Base-by-base conservation (phyloP, 2,797 vertebrate species). In the Eulemur albifrons region DNA sequence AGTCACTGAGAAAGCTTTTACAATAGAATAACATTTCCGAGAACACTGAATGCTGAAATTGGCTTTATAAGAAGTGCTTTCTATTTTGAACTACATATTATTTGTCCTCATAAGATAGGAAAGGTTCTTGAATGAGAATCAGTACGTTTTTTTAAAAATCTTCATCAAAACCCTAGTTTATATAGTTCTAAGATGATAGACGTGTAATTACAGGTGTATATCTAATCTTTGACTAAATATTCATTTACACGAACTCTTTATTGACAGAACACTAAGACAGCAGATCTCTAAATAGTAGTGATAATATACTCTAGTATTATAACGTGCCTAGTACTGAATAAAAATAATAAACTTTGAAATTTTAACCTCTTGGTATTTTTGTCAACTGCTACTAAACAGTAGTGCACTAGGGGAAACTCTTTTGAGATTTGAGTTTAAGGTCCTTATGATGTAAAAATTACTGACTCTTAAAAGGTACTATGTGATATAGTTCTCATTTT, bases 281-380 rank as follows among this genome's bases (percentile, higher is more conserved):
- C 5, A 86, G 7, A 32, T 72, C 50, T 89, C 83, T 52, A 77
- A 91, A 54, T 0, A 75, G 35, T 21, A 73, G 5, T 69, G 48
- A 65, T 54, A 77, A 83, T 80, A 82, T 30, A 89, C 2, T 80
- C 9, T 4, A 92, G 6, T 72, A 63, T 59, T 43, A 90, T 20
- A 87, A 90, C 54, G 20, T 73, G 27, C 12, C 48, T 86, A 70
- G 27, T 38, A 59, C 17, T 70, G 1, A 94, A 67, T 61, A 89
- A 84, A 96, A 93, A 72, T 75, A 52, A 52, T 35, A 17, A 17
- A 21, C 40, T 86, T 81, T 69, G 73, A 95, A 80, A 93, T 52
- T 88, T 83, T 69, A 85, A 77, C 21, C n/a, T 54, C 54, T 82
- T 13, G 23, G 27, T n/a, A 81, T 95, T 94, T 88, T 88, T 96